These are phyloP conservation scores for Zaprionus taronus DNA, from an alignment of 1,140 invertebrate species.

Conservation along the genomic window DNA sequence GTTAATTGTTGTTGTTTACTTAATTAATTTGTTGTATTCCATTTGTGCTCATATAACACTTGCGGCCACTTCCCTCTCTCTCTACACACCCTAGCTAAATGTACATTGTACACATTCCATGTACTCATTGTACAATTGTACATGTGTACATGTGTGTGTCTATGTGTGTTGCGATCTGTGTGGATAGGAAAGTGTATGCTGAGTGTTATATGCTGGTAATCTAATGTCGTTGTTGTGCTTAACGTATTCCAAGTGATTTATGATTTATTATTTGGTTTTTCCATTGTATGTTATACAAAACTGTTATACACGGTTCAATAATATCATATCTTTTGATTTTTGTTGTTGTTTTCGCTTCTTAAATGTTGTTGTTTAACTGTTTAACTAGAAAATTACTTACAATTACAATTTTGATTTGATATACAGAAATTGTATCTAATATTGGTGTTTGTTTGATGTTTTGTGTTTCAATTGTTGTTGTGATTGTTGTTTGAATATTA, in stretches of 20 bases:
- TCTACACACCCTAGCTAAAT: not conserved
- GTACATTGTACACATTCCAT: not conserved
- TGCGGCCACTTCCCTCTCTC: conserved; percentile 12
- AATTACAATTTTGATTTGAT: conserved; percentile 5
- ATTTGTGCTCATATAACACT: conserved; percentile 42
- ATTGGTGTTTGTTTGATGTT: conserved; percentile 28
- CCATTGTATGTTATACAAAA: conserved; percentile 22
- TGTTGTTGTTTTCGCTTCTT: conserved; percentile 26
- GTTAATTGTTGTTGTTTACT: conserved; percentile 64
- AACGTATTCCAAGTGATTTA: conserved; percentile 73
- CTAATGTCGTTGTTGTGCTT: conserved; percentile 77
- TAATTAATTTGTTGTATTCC: conserved; percentile 44
- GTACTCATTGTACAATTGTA: conserved; percentile 4
- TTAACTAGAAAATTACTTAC: conserved; percentile 21
- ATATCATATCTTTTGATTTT: conserved; percentile 10
- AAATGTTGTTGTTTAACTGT: conserved; percentile 38
- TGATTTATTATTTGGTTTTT: conserved; percentile 50
- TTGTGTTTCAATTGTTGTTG: conserved; percentile 52
- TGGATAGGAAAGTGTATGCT: not conserved
- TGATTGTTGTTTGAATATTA: conserved; percentile 59
- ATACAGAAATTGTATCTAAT: not conserved
- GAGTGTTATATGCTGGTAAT: conserved; percentile 33
- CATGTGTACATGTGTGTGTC: not conserved
- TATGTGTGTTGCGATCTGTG: not conserved
- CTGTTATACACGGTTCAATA: conserved; percentile 20